Evolutionary conservation across 2,888 invertebrate genomes (phyloP), one percentile per base, ranked within the genome.

Genomic region (Pheosia tremula): DNA sequence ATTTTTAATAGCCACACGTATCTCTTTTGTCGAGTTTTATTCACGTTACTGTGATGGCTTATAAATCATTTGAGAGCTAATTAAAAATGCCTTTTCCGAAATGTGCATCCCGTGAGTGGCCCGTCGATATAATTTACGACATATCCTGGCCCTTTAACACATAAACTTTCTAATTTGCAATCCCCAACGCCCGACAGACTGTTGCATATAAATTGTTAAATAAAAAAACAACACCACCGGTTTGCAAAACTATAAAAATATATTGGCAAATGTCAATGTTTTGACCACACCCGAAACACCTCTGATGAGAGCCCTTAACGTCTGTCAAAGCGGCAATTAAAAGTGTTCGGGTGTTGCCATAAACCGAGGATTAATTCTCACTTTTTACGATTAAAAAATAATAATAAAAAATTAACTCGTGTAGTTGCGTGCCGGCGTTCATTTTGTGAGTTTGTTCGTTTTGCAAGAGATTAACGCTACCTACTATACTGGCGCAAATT

Each of bases 241-340:
- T 52, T 72, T 76, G 79, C 24, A 24, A 84, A 88, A 87, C 89
- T 87, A 89, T 90, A 92, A 91, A 91, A 89, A 80, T 86, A 87
- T 89, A 87, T 88, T 86, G 86, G 84, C 78, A 80, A 81, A 86
- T 84, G 86, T 87, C 87, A 83, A 83, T 84, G 85, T 87, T 87
- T 84, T 87, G 89, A 87, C 90, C 91, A 88, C 91, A 91, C 89
- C 88, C 87, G 87, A 87, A 87, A 85, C 70, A 74, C 77, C 71
- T 79, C 78, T 84, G 86, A 86, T 83, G 84, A 82, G 83, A 84
- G 78, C 82, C 84, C 83, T 87, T 86, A 87, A 88, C 84, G 90
- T 89, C 91, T 92, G 92, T 93, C 94, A 93, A 90, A 90, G 83
- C 80, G 84, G 89, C 93, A 94, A 94, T 94, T 93, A 94, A 94